Conservation (phyloP, 2,888 invertebrate species). For the Ochlodes sylvanus region DNA sequence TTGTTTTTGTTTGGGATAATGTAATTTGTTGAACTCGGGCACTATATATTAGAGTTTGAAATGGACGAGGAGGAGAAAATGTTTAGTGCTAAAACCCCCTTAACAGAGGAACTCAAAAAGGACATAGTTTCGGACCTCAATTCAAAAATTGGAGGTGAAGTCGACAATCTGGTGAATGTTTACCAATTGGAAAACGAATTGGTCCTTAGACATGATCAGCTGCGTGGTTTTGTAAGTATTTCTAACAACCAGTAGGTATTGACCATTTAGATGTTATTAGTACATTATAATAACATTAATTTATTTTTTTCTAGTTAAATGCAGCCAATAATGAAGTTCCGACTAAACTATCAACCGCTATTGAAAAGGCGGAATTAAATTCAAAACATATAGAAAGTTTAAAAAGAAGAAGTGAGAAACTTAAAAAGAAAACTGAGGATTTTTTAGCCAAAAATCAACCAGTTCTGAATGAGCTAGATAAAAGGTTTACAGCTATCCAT, state of each 20-base stretch:
- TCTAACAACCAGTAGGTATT: not conserved
- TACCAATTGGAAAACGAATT: slow-evolving; percentile 64
- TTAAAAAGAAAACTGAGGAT: slow-evolving; percentile 67
- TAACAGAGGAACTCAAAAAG: slow-evolving; percentile 70
- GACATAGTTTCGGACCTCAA: slow-evolving; percentile 78
- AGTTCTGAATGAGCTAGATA: slow-evolving; percentile 74
- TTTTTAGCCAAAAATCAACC: slow-evolving; percentile 71
- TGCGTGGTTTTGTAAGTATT: slow-evolving; percentile 67
- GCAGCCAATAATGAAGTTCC: slow-evolving; percentile 87
- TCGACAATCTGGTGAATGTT: slow-evolving; percentile 62
- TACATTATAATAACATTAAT: not conserved
- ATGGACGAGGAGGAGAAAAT: slow-evolving; percentile 31
- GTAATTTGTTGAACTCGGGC: not conserved
- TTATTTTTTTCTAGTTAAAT: slow-evolving; percentile 81
- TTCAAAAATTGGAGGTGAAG: slow-evolving; percentile 68
- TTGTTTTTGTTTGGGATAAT: not conserved
- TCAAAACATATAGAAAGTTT: slow-evolving; percentile 77
- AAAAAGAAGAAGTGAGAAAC: slow-evolving; percentile 73
- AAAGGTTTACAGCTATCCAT: slow-evolving; percentile 72
- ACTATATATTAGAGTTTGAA: slow-evolving; percentile 3
- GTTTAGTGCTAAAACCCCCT: slow-evolving; percentile 40
- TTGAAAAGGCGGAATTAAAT: slow-evolving; percentile 86
- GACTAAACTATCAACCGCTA: slow-evolving; percentile 86
- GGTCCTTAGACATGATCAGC: slow-evolving; percentile 53
- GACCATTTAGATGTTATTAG: too few species aligned